Conservation (phyloP, 2,113 vertebrate species). For the Zingel zingel region DNA sequence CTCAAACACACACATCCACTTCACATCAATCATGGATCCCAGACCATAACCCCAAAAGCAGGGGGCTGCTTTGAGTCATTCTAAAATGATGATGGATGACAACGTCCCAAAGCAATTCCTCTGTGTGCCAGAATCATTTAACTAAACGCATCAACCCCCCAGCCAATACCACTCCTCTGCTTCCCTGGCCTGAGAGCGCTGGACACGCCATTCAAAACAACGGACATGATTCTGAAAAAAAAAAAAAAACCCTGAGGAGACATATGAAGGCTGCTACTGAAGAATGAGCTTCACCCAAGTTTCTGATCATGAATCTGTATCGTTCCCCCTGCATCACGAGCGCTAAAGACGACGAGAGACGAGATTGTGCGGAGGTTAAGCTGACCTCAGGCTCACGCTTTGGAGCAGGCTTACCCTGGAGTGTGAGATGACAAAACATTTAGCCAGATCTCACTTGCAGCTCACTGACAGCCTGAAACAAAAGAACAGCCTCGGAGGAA, state of each 20-base stretch:
- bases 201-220: constrained; percentile 51
- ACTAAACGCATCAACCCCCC: constrained; percentile 78
- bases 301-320: constrained; percentile 57
- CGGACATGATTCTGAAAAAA: constrained; percentile 26
- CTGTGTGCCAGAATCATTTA: constrained; percentile 83
- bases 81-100: constrained; percentile 87
- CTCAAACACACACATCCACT: constrained; percentile 58
- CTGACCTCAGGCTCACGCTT: constrained; percentile 76
- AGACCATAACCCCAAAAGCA: constrained; percentile 82
- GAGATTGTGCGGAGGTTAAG: constrained; percentile 71
- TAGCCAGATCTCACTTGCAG: constrained; percentile 78
- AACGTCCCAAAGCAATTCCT: constrained; percentile 84
- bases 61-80: constrained; percentile 80
- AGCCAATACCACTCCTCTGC: constrained; percentile 67
- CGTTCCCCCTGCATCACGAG: constrained; percentile 1
- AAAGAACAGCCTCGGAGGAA: constrained; percentile 80
- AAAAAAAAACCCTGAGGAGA: constrained; percentile 35
- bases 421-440: constrained; percentile 83
- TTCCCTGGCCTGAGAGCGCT: constrained; percentile 33
- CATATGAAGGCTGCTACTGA: constrained; percentile 62
- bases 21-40: constrained; percentile 79
- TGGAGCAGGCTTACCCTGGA: constrained; percentile 77
- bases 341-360: constrained; percentile 46
- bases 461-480: constrained; percentile 83
- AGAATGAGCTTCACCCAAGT: constrained; percentile 61